Evolutionary conservation across 1,140 invertebrate genomes (phyloP).

Genomic region (Papilio aristodemus): DNA sequence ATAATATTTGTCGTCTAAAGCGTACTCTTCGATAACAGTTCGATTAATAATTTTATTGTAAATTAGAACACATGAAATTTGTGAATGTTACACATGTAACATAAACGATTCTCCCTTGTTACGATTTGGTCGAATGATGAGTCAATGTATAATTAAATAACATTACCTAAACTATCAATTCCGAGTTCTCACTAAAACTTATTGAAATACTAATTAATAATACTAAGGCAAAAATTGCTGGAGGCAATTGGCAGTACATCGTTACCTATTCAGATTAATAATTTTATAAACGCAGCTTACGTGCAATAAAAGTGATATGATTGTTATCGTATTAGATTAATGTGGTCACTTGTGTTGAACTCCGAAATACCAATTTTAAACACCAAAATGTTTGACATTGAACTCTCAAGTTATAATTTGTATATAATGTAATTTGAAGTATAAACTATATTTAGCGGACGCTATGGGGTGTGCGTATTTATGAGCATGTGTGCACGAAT

Average conservation of each 20-base stretch:
- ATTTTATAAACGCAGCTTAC: slow-evolving; percentile 3
- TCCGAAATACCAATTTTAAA: too few species aligned
- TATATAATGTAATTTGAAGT: not conserved
- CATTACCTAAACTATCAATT: slow-evolving; percentile 30
- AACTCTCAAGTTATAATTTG: not conserved
- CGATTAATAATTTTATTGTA: not conserved
- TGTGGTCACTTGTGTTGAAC: too few species aligned
- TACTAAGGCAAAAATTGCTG: slow-evolving; percentile 28
- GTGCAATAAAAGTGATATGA: not conserved
- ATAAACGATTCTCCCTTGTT: not conserved
- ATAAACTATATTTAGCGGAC: not conserved
- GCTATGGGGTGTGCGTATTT: not conserved
- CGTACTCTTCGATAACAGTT: not conserved
- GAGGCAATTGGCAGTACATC: slow-evolving; percentile 29
- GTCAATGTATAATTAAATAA: slow-evolving; percentile 8
- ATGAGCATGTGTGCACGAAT: not conserved
- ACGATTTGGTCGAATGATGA: slow-evolving; percentile 11
- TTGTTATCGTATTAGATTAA: too few species aligned
- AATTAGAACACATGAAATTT: not conserved
- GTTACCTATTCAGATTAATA: slow-evolving; percentile 18
- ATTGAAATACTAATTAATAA: slow-evolving; percentile 24
- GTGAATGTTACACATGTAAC: not conserved
- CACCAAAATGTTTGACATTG: not conserved
- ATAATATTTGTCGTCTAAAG: not conserved
- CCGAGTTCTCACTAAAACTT: slow-evolving; percentile 33